Conservation (phyloP, 2,113 vertebrate species). For the Neogale vison region DNA sequence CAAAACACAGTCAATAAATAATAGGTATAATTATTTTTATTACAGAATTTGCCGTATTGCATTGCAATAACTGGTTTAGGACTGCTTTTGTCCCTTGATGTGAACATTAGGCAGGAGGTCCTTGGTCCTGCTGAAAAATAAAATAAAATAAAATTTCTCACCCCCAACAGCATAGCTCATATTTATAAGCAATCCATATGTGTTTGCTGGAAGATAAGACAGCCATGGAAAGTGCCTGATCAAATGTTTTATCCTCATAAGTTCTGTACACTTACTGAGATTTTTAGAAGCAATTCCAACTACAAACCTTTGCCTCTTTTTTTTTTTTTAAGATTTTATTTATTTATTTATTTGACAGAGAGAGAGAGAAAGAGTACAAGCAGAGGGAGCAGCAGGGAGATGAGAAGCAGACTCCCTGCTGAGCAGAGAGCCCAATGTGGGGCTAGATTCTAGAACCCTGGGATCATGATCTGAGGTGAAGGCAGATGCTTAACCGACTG, state of each 20-base stretch:
- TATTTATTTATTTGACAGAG: too few relatives aligned
- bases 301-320: neutral
- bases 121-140: neutral
- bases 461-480: too few relatives aligned
- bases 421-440: too few relatives aligned
- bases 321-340: too few relatives aligned
- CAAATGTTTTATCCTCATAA: neutral
- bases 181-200: neutral
- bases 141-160: too few relatives aligned
- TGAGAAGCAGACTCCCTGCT: too few relatives aligned
- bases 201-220: neutral
- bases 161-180: neutral
- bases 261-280: neutral
- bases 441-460: too few relatives aligned
- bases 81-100: neutral
- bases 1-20: neutral
- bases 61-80: neutral
- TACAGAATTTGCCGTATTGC: neutral
- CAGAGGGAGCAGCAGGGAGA: too few relatives aligned
- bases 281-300: neutral
- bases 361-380: too few relatives aligned
- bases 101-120: neutral
- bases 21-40: constrained; percentile 35
- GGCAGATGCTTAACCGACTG: too few relatives aligned
- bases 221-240: neutral